Conservation (phyloP, 1,140 invertebrate species). For the Atopsyche davidsoni region DNA sequence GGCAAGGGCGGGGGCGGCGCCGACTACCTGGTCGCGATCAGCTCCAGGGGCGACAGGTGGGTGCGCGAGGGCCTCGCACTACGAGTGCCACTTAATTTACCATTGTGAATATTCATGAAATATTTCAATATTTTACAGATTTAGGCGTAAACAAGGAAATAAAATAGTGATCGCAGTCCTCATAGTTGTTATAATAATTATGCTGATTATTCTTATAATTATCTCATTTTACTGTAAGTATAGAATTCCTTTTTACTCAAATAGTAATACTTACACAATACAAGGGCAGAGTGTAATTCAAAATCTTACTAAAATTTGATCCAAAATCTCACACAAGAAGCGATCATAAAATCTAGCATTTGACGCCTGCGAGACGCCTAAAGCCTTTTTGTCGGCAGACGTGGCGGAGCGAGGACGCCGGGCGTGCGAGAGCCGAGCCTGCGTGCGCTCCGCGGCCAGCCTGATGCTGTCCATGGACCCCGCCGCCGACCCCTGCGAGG, state of each 20-base stretch:
- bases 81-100: too few relatives aligned
- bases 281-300: neutral
- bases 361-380: neutral
- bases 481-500: conserved; percentile 56
- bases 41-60: too few relatives aligned
- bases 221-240: conserved; percentile 46
- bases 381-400: conserved; percentile 37
- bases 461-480: conserved; percentile 55
- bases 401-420: conserved; percentile 32
- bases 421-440: conserved; percentile 53
- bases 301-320: neutral
- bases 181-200: conserved; percentile 38
- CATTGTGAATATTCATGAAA: too few relatives aligned
- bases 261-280: conserved; percentile 4
- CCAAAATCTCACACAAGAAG: too few relatives aligned
- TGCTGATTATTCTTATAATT: conserved; percentile 42
- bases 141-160: conserved; percentile 49
- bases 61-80: too few relatives aligned
- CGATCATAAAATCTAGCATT: too few relatives aligned
- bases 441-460: conserved; percentile 56
- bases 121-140: conserved; percentile 38
- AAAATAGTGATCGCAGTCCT: conserved; percentile 41
- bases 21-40: too few relatives aligned
- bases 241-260: conserved; percentile 31
- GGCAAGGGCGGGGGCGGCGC: too few relatives aligned